Evolutionary conservation across 2,888 invertebrate genomes (phyloP).

Genomic region (Polyommatus icarus): DNA sequence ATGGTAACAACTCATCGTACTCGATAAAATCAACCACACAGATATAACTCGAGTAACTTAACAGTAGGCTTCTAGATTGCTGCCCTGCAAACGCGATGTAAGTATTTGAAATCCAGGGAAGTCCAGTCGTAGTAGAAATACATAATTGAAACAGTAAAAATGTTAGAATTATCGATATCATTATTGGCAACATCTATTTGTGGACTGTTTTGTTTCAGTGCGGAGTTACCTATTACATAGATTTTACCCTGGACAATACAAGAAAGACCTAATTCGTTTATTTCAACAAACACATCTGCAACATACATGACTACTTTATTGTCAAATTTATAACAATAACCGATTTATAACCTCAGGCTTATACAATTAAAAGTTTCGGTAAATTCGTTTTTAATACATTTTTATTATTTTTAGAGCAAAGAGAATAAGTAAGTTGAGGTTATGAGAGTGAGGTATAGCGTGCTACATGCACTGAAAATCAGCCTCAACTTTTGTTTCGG

Average conservation of each 20-base stretch:
- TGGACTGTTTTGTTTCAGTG: conserved; percentile 2
- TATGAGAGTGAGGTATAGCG: neutral
- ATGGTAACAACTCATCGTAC: conserved; percentile 24
- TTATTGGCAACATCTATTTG: conserved; percentile 1
- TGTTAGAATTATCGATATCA: neutral
- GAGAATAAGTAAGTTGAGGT: neutral
- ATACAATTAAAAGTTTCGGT: conserved; percentile 28
- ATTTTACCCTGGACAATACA: conserved; percentile 15
- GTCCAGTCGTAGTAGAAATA: neutral
- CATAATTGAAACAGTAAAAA: neutral
- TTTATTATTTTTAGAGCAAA: neutral
- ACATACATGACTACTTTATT: conserved; percentile 49
- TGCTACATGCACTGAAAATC: too few relatives aligned
- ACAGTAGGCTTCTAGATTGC: neutral
- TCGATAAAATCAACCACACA: conserved; percentile 20
- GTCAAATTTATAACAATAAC: conserved; percentile 50
- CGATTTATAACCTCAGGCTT: conserved; percentile 32
- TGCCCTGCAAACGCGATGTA: neutral
- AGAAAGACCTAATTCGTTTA: conserved; percentile 9
- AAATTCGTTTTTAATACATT: conserved; percentile 21
- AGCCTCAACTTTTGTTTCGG: too few relatives aligned
- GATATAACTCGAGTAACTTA: neutral
- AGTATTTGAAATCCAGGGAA: neutral
- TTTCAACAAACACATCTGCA: conserved; percentile 38
- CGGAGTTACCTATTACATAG: neutral